A percentile compares a stretch with the other conserved stretches of the same genome.
Evolutionary conservation across 2,113 vertebrate species (phyloP).

Genomic region (Cyprinodon variegatus): DNA sequence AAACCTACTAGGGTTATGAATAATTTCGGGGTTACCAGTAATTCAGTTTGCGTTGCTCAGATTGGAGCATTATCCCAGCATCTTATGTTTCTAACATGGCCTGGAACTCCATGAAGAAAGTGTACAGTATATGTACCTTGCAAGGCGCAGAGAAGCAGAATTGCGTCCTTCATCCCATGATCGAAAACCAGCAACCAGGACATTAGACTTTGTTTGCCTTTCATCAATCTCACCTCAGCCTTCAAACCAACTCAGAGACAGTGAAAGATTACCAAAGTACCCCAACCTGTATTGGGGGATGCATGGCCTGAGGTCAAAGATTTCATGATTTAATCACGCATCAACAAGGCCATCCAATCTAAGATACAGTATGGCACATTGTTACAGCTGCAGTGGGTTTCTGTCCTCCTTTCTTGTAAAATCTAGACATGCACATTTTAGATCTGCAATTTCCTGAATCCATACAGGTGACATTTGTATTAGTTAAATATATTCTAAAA

Average conservation of each 20-base stretch:
- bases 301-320: constrained; percentile 45
- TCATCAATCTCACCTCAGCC: constrained; percentile 52
- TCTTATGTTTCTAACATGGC: not conserved
- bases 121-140: not conserved
- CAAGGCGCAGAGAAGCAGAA: not conserved
- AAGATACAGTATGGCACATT: not conserved
- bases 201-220: constrained; percentile 14
- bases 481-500: not conserved
- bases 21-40: too few relatives aligned
- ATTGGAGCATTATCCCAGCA: too few relatives aligned
- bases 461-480: not conserved
- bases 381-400: too few relatives aligned
- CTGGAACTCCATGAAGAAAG: not conserved
- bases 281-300: constrained; percentile 22
- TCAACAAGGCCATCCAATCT: constrained; percentile 6
- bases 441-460: not conserved
- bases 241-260: constrained; percentile 36
- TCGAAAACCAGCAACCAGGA: constrained; percentile 6
- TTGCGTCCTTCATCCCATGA: constrained; percentile 13
- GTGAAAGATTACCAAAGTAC: constrained; percentile 37
- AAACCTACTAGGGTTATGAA: too few relatives aligned
- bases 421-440: not conserved
- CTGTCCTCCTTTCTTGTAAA: not conserved
- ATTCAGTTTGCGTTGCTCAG: too few relatives aligned
- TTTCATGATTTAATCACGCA: constrained; percentile 47